These are phyloP conservation scores for Drosophila orena DNA, from an alignment of 1,140 invertebrate genomes.

Conservation along the genomic window DNA sequence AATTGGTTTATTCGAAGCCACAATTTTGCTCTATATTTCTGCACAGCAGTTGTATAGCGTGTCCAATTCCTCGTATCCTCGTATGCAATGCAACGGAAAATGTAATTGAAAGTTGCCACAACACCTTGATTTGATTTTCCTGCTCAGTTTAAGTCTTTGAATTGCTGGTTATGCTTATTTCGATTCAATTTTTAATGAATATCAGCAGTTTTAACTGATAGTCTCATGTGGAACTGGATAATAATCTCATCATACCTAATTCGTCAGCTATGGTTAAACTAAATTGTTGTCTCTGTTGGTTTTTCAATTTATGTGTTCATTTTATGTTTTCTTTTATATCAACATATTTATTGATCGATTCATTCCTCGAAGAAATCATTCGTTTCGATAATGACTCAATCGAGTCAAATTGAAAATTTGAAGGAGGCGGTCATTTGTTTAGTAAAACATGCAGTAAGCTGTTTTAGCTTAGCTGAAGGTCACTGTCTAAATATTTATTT, in stretches of 20 bases:
- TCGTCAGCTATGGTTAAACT: not conserved
- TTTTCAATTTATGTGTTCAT: not conserved
- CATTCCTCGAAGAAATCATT: too few species aligned
- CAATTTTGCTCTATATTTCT: conserved; percentile 7
- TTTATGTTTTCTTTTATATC: not conserved
- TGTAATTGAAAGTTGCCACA: conserved; percentile 35
- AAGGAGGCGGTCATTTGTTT: too few species aligned
- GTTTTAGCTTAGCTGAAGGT: too few species aligned
- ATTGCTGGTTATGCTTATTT: not conserved
- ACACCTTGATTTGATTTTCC: conserved; percentile 38
- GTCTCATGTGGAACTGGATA: too few species aligned
- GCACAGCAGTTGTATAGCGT: conserved; percentile 16
- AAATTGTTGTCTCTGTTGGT: not conserved
- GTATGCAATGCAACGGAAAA: conserved; percentile 40
- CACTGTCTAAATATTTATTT: too few species aligned
- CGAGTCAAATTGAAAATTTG: too few species aligned
- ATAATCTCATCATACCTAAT: too few species aligned
- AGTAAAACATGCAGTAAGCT: too few species aligned
- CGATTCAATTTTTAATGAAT: too few species aligned
- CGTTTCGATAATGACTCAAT: too few species aligned
- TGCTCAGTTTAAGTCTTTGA: not conserved
- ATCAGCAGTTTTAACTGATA: too few species aligned
- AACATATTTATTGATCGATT: too few species aligned
- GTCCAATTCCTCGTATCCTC: conserved; percentile 15
- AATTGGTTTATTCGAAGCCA: conserved; percentile 6